Evolutionary conservation across 2,113 vertebrate genomes (phyloP).

Genomic region (Pseudopipra pipra): DNA sequence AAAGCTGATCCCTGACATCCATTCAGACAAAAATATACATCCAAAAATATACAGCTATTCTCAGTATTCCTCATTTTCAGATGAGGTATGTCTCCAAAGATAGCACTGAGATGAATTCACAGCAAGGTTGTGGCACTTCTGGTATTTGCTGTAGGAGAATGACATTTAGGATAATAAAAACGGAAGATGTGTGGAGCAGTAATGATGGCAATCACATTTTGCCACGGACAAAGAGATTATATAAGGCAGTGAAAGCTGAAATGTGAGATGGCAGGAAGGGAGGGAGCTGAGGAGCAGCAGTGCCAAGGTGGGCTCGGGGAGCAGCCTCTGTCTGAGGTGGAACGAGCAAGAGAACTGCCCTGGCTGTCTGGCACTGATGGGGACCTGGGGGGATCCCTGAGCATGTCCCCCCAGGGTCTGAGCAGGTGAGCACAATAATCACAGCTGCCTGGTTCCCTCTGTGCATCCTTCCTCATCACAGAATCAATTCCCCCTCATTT

Average conservation of each 20-base stretch:
- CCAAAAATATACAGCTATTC: not conserved
- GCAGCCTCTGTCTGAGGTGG: not conserved
- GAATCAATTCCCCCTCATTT: not conserved
- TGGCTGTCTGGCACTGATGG: rapidly evolving
- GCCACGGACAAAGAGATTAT: not conserved
- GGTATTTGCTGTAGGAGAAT: not conserved
- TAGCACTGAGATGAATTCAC: not conserved
- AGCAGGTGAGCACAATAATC: not conserved
- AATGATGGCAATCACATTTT: not conserved
- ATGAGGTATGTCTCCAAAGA: not conserved
- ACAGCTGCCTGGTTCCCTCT: too few relatives aligned
- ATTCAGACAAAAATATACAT: not conserved
- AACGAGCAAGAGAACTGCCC: not conserved
- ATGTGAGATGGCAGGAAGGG: not conserved
- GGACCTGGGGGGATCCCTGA: rapidly evolving
- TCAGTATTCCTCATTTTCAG: not conserved
- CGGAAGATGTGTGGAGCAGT: not conserved
- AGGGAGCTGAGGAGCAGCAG: not conserved
- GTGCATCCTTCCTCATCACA: not conserved
- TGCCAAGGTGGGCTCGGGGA: rapidly evolving
- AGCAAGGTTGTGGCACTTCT: not conserved
- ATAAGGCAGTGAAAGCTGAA: not conserved
- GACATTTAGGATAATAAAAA: slow-evolving; percentile 26
- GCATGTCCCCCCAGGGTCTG: rapidly evolving
- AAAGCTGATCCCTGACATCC: not conserved